Percentiles rank a stretch among this genome's conserved stretches.
phyloP scores from a whole-genome alignment of 2,113 vertebrate genomes.

The Mellivora capensis region DNA sequence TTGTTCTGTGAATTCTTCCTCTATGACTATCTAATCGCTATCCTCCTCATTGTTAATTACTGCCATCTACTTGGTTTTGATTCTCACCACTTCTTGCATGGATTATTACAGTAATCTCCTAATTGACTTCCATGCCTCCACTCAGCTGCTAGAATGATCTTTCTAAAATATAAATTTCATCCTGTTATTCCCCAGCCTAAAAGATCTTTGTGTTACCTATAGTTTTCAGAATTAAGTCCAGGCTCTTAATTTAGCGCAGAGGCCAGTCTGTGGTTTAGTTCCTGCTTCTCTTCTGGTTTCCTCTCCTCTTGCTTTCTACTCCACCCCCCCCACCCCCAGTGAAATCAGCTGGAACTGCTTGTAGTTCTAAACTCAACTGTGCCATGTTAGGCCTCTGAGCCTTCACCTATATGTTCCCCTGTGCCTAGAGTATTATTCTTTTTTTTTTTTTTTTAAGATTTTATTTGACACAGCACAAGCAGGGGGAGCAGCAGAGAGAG shows the following conservation, averaged over 20 bases:
- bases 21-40: not conserved
- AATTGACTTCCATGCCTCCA: not conserved
- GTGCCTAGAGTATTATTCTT: not conserved
- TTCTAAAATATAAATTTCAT: not conserved
- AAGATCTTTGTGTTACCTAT: not conserved
- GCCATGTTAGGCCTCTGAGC: not conserved
- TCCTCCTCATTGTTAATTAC: not conserved
- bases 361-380: not conserved
- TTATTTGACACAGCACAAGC: too few relatives aligned
- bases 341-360: not conserved
- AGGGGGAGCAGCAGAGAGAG: too few relatives aligned
- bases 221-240: constrained; percentile 13
- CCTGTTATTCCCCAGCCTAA: not conserved
- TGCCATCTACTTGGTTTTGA: not conserved
- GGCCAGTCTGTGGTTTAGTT: not conserved
- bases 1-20: not conserved
- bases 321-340: not conserved
- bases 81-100: not conserved
- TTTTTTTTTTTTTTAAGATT: not conserved
- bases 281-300: not conserved
- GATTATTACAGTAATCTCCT: not conserved
- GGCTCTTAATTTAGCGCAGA: not conserved
- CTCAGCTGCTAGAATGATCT: not conserved
- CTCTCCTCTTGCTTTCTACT: not conserved
- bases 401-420: not conserved